Conservation (phyloP, 2,797 vertebrate genomes). For the Aulostomus chinensis region DNA sequence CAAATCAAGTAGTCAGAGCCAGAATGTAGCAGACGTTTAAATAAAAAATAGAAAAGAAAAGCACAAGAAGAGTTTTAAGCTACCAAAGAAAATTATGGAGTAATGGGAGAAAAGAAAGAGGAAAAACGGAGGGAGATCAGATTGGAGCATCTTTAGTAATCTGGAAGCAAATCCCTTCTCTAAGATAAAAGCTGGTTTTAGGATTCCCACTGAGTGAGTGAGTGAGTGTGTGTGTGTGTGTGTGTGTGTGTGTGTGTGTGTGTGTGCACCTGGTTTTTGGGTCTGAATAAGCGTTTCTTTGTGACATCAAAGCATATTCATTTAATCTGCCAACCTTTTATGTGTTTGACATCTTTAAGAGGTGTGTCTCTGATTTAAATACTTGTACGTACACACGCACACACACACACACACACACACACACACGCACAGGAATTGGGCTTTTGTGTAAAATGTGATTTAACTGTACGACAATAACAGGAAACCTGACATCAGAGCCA, state of each 20-base stretch:
- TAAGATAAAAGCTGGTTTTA: slow-evolving; percentile 53
- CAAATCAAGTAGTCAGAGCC: slow-evolving; percentile 42
- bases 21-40: slow-evolving; percentile 22
- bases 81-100: background rate
- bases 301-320: slow-evolving; percentile 21
- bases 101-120: slow-evolving; percentile 34
- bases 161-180: slow-evolving; percentile 54
- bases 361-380: background rate
- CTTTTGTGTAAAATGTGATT: slow-evolving; percentile 1
- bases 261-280: too few species aligned
- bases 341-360: slow-evolving; percentile 12
- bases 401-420: too few species aligned
- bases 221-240: slow-evolving; percentile 1
- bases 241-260: slow-evolving; percentile 4
- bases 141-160: slow-evolving; percentile 53
- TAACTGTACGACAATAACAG: background rate
- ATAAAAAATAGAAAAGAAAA: slow-evolving; percentile 27
- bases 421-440: too few species aligned
- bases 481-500: slow-evolving; percentile 6
- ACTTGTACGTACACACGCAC: too few species aligned
- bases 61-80: slow-evolving; percentile 2
- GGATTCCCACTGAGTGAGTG: slow-evolving; percentile 24
- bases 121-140: slow-evolving; percentile 38
- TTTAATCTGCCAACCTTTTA: slow-evolving; percentile 25
- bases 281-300: slow-evolving; percentile 8